Base-by-base conservation (phyloP, 2,888 invertebrate species). In the Atrina japonica region DNA sequence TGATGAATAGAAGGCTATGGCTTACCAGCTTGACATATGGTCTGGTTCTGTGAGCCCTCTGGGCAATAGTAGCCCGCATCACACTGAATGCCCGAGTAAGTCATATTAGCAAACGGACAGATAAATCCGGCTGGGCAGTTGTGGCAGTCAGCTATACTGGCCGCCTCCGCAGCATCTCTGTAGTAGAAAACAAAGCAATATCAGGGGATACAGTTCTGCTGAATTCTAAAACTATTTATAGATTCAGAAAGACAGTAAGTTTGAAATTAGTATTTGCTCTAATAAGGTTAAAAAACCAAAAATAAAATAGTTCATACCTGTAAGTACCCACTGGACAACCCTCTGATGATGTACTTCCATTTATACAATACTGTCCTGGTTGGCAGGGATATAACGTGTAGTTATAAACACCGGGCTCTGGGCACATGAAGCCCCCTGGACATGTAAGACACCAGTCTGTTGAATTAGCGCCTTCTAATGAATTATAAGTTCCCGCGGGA, bases 251-350 rank as follows among this genome's bases (percentile, higher is more conserved):
- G n/a, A n/a, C n/a, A n/a, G n/a, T n/a, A n/a, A n/a, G n/a, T n/a
- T n/a, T n/a, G n/a, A n/a, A n/a, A n/a, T n/a, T n/a, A n/a, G n/a
- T n/a, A n/a, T n/a, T n/a, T n/a, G n/a, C n/a, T n/a, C n/a, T n/a
- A n/a, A n/a, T n/a, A n/a, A n/a, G n/a, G n/a, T n/a, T n/a, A n/a
- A n/a, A n/a, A n/a, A n/a, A n/a, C n/a, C n/a, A n/a, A n/a, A n/a
- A n/a, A n/a, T n/a, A n/a, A 40, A 25, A 27, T 1, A 45, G 6
- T 11, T 47, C 65, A 59, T 65, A 88, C 88, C 89, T 87, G 86
- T 85, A 89, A 18, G 88, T 86, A 35, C 89, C 89, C 7, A 78
- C 71, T 3, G 89, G 89, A 70, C 89, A 89, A 7, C 85, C 79
- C 5, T 78, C 75, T n/a, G 88, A 83, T 5, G 61, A 75, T 1